phyloP scores from a whole-genome alignment of 1,140 invertebrate genomes.

The Drosophila sulfurigaster region DNA sequence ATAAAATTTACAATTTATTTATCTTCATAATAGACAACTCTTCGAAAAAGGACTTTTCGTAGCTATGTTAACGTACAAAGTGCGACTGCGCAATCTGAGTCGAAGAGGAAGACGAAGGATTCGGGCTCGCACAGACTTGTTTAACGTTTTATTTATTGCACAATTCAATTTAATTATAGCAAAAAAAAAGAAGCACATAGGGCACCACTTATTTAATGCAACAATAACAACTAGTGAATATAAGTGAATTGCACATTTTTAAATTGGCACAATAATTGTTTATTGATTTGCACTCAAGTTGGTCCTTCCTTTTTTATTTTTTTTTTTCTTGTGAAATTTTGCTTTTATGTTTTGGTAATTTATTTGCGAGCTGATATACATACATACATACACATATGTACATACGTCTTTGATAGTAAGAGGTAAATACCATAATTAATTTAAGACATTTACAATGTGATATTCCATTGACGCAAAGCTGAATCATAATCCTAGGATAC shows the following conservation, averaged over 20 bases:
- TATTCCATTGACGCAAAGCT: background rate
- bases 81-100: constrained; percentile 35
- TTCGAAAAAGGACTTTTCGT: background rate
- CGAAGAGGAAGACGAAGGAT: constrained; percentile 28
- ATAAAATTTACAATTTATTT: too few species aligned
- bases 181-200: constrained; percentile 40
- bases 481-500: background rate
- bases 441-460: background rate
- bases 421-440: constrained; percentile 3
- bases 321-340: constrained; percentile 2
- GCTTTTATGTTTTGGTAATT: constrained; percentile 30
- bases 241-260: constrained; percentile 43
- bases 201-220: constrained; percentile 35
- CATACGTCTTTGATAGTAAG: background rate
- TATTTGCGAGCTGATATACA: constrained; percentile 20
- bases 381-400: too few species aligned
- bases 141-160: constrained; percentile 56
- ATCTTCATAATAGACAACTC: too few species aligned
- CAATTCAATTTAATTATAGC: constrained; percentile 47
- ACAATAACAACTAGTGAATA: constrained; percentile 46
- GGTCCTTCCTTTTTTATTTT: background rate
- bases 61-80: constrained; percentile 15
- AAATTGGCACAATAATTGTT: constrained; percentile 38
- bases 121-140: constrained; percentile 49
- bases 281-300: constrained; percentile 45